phyloP scores from a whole-genome alignment of 2,888 invertebrate species.

The Tetheella fluctuosa region DNA sequence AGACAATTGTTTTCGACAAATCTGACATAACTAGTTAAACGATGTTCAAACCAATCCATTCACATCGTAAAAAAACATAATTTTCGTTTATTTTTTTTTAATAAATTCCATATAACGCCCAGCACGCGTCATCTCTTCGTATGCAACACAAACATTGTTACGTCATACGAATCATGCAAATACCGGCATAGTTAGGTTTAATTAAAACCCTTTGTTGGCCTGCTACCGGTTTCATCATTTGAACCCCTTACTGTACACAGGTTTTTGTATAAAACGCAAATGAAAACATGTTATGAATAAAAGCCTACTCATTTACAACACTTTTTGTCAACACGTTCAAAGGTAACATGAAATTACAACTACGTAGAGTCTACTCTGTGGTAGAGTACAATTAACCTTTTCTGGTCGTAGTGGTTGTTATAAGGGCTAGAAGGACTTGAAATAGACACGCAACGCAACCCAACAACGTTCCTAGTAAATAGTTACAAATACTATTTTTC shows the following conservation, averaged over 20 bases:
- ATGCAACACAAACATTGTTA: not conserved
- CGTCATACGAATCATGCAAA: not conserved
- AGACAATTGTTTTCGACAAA: too few species aligned
- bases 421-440: too few species aligned
- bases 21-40: too few species aligned
- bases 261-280: not conserved
- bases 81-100: not conserved
- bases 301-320: not conserved
- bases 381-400: too few species aligned
- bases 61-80: too few species aligned
- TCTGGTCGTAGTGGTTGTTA: too few species aligned
- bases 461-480: too few species aligned
- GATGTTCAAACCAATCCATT: too few species aligned
- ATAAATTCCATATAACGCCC: not conserved
- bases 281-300: constrained; percentile 5
- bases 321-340: not conserved
- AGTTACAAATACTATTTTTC: too few species aligned
- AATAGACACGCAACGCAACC: too few species aligned
- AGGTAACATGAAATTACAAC: not conserved
- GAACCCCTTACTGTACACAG: not conserved
- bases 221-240: not conserved
- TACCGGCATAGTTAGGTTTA: constrained; percentile 6
- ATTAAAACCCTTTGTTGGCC: constrained; percentile 2
- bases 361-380: too few species aligned
- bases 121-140: not conserved